phyloP scores from a whole-genome alignment of 2,113 vertebrate genomes.

The Neogale vison region DNA sequence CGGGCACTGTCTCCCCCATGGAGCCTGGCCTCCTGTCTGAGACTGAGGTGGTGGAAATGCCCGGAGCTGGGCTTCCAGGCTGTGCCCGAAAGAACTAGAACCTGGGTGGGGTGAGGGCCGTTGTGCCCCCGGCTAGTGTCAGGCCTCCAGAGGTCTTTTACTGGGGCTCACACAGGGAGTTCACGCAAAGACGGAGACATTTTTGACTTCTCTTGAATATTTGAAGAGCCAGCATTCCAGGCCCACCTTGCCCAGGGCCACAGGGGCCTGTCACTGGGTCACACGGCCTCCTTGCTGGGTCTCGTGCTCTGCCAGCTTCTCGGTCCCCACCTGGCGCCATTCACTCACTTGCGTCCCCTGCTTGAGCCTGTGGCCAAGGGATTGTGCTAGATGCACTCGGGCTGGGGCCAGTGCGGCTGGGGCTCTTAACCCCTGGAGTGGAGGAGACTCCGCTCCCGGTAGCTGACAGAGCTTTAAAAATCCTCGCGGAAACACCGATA shows the following conservation, averaged over 20 bases:
- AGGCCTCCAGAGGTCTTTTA: background rate
- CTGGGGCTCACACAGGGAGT: background rate
- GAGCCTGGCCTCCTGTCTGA: background rate
- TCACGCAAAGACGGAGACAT: background rate
- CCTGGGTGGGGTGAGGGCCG: rapidly evolving
- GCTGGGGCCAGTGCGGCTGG: background rate
- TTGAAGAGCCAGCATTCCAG: rapidly evolving
- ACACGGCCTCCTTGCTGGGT: background rate
- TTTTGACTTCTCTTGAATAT: background rate
- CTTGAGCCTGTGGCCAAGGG: background rate
- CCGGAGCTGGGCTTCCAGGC: background rate
- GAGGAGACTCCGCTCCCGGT: background rate
- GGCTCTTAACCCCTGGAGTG: rapidly evolving
- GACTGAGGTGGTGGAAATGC: background rate
- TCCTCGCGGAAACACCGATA: rapidly evolving
- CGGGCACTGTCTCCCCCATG: background rate
- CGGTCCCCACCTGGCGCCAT: rapidly evolving
- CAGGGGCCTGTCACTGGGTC: background rate
- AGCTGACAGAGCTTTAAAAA: background rate
- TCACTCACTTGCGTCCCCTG: rapidly evolving
- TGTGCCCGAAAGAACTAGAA: background rate
- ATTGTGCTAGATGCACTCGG: background rate
- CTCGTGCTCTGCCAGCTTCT: rapidly evolving
- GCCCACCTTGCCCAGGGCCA: rapidly evolving
- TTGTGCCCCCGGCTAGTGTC: rapidly evolving